phyloP scores from a whole-genome alignment of 1,140 invertebrate genomes.

The Aphidius ervi region DNA sequence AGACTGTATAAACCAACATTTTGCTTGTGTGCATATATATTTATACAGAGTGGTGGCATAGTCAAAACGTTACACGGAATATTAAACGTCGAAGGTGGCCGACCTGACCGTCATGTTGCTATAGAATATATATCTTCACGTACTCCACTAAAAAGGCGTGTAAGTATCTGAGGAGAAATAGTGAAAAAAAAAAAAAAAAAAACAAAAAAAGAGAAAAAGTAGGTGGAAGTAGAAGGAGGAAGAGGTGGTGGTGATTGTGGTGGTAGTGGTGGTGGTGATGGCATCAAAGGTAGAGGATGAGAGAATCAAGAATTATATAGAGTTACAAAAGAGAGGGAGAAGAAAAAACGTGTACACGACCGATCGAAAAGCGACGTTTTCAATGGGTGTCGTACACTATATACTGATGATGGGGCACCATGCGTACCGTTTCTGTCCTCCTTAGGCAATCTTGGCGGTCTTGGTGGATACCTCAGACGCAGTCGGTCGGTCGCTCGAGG shows the following conservation, averaged over 20 bases:
- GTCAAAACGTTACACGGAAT: not conserved
- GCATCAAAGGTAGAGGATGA: not conserved
- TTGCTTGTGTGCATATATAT: not conserved
- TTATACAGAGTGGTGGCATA: not conserved
- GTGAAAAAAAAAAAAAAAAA: not conserved
- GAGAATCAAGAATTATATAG: not conserved
- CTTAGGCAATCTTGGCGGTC: constrained; percentile 42
- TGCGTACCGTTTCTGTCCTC: constrained; percentile 55
- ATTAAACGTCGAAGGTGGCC: constrained; percentile 2
- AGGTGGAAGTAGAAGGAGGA: constrained; percentile 11
- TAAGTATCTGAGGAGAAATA: not conserved
- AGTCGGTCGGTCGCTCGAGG: constrained; percentile 49
- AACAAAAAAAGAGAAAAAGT: constrained; percentile 13
- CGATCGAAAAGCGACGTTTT: constrained; percentile 46
- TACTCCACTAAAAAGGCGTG: not conserved
- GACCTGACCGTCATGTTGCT: not conserved
- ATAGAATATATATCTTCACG: not conserved
- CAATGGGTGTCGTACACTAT: constrained; percentile 45
- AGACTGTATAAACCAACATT: no score
- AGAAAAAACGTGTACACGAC: constrained; percentile 22
- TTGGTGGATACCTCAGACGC: constrained; percentile 43
- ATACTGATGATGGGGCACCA: constrained; percentile 43
- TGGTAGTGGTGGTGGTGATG: constrained; percentile 1
- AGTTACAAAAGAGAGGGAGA: constrained; percentile 1
- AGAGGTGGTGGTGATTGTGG: constrained; percentile 13